Evolutionary conservation across 2,797 vertebrate species (phyloP).

Genomic region (Hylomyscus alleni): DNA sequence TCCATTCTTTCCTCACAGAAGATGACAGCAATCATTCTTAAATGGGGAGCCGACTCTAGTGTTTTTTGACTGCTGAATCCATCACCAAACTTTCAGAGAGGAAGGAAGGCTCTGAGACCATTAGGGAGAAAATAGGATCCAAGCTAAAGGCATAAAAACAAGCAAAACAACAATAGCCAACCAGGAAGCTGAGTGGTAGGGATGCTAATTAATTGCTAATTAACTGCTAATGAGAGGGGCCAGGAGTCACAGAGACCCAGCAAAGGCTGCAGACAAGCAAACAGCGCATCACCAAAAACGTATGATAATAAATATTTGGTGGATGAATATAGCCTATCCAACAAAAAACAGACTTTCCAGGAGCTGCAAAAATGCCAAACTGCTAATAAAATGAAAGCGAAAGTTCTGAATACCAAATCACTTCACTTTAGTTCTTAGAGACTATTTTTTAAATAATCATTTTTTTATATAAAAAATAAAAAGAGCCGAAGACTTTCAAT

Average conservation of each 20-base stretch:
- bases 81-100: conserved; percentile 60
- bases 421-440: not conserved
- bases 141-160: conserved; percentile 65
- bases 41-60: conserved; percentile 33
- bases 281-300: not conserved
- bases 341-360: not conserved
- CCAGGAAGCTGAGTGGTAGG: conserved; percentile 57
- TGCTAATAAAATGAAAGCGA: not conserved
- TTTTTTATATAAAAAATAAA: not conserved
- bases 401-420: conserved; percentile 9
- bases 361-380: not conserved
- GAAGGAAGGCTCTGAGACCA: conserved; percentile 42
- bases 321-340: conserved; percentile 17
- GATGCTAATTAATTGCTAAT: conserved; percentile 39
- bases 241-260: conserved; percentile 60
- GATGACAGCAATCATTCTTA: conserved; percentile 45
- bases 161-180: not conserved
- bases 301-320: conserved; percentile 7
- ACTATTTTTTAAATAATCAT: not conserved
- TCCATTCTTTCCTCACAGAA: conserved; percentile 23
- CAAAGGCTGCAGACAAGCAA: conserved; percentile 59
- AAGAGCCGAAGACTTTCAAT: conserved; percentile 27
- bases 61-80: conserved; percentile 50
- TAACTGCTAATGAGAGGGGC: conserved; percentile 25
- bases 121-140: conserved; percentile 56